These are phyloP conservation scores for Mycalesis mineus DNA, from an alignment of 2,888 invertebrate species.

Conservation along the genomic window DNA sequence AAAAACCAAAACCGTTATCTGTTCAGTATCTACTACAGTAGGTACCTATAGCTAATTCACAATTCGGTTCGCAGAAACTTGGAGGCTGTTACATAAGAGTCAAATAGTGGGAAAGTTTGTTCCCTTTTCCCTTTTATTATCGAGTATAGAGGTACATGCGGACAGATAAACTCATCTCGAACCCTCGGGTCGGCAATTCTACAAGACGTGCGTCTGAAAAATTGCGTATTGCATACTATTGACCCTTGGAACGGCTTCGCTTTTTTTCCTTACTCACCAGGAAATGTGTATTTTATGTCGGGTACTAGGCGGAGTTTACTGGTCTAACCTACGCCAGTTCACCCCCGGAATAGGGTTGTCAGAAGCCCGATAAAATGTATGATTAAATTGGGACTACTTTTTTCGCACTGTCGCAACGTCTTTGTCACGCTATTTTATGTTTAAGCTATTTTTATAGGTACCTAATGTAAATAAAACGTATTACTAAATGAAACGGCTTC, in stretches of 20 bases:
- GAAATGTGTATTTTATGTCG: conserved; percentile 5
- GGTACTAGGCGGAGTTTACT: not conserved
- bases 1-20: no score
- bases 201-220: conserved; percentile 28
- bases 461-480: no score
- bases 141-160: not conserved
- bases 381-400: no score
- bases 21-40: not conserved
- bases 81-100: not conserved
- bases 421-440: no score
- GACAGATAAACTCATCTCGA: not conserved
- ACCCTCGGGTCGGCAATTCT: conserved; percentile 18
- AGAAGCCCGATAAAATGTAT: not conserved
- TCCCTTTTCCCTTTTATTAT: not conserved
- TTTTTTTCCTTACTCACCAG: conserved; percentile 15
- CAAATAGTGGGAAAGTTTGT: not conserved
- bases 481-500: conserved; percentile 23
- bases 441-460: no score
- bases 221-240: conserved; percentile 28
- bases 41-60: not conserved
- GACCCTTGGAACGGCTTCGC: conserved; percentile 27
- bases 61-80: not conserved
- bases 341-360: not conserved
- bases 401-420: no score
- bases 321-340: not conserved